Evolutionary conservation across 2,888 invertebrate genomes (phyloP).

Genomic region (Polydesmus complanatus): DNA sequence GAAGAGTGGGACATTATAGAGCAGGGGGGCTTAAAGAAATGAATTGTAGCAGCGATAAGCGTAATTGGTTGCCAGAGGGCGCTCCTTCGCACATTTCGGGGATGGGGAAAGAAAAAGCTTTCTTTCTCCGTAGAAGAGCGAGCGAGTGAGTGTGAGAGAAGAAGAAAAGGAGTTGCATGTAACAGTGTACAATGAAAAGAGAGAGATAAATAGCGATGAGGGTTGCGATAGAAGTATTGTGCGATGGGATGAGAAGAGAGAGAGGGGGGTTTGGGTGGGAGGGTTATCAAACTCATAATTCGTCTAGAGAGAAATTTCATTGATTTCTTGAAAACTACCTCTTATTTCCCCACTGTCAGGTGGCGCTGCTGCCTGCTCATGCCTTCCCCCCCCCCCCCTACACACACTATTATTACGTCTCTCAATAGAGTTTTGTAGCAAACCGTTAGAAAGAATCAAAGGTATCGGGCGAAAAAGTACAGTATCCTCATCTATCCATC

Average conservation of each 20-base stretch:
- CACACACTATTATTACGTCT: too few species aligned
- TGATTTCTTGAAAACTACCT: neutral
- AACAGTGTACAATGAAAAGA: neutral
- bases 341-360: neutral
- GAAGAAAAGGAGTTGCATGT: neutral
- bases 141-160: neutral
- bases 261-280: neutral
- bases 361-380: neutral
- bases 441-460: too few species aligned
- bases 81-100: neutral
- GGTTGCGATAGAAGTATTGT: neutral
- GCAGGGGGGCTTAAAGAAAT: neutral
- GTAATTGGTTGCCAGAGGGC: neutral
- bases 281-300: neutral
- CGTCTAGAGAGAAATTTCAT: neutral
- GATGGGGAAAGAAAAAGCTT: neutral
- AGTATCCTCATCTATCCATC: too few species aligned
- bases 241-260: neutral
- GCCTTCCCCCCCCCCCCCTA: too few species aligned
- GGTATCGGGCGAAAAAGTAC: too few species aligned
- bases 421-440: too few species aligned
- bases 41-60: neutral
- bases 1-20: neutral
- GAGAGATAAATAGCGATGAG: neutral
- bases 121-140: too few species aligned